Evolutionary conservation across 2,797 vertebrate genomes (phyloP).

Genomic region (Gymnodraco acuticeps): DNA sequence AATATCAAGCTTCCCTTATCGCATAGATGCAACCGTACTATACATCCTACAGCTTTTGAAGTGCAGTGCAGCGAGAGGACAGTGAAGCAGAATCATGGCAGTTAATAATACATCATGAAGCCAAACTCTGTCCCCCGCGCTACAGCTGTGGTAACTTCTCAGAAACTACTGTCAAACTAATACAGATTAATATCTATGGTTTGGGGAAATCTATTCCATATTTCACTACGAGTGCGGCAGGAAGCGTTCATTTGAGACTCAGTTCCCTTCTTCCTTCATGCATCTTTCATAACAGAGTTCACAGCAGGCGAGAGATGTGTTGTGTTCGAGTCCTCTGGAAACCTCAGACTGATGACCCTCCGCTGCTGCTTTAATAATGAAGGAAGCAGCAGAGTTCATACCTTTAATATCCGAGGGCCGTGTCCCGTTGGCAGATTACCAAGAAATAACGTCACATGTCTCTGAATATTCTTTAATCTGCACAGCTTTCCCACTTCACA

Average conservation of each 20-base stretch:
- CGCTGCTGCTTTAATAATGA: slow-evolving; percentile 1
- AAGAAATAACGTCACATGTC: too few relatives aligned
- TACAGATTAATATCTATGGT: background rate
- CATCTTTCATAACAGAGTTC: background rate
- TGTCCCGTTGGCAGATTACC: background rate
- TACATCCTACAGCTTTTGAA: background rate
- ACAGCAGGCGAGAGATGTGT: background rate
- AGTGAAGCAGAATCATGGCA: background rate
- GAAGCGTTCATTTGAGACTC: background rate
- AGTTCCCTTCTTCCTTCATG: background rate
- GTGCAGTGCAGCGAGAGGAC: background rate
- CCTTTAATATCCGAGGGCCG: background rate
- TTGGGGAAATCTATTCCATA: background rate
- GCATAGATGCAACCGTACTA: too few relatives aligned
- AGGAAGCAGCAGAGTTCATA: background rate
- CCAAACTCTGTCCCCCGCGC: background rate
- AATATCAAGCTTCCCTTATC: background rate
- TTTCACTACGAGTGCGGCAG: background rate
- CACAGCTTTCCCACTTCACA: too few relatives aligned
- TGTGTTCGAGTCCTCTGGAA: slow-evolving; percentile 6
- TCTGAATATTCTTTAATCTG: too few relatives aligned
- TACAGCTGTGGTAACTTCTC: background rate
- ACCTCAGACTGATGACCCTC: slow-evolving; percentile 21
- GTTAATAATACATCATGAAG: background rate
- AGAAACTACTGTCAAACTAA: background rate